Conservation (phyloP, 2,888 invertebrate species). For the Chrysopilus asiliformis region DNA sequence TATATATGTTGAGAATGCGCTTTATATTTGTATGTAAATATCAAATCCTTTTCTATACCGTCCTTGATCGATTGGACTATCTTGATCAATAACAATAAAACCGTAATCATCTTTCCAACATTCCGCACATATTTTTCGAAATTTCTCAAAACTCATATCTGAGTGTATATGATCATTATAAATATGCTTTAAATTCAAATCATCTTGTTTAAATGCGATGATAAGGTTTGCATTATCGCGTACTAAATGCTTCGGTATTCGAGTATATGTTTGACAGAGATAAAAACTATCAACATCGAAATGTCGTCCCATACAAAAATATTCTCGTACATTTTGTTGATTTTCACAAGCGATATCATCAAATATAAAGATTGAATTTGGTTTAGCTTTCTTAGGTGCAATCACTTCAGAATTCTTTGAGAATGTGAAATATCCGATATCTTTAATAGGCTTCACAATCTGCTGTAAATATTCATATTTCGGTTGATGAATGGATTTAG, state of each 20-base stretch:
- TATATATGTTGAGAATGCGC: background rate
- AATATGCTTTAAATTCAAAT: too few species aligned
- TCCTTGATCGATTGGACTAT: constrained; percentile 18
- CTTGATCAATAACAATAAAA: constrained; percentile 23
- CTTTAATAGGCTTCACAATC: too few species aligned
- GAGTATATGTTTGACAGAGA: too few species aligned
- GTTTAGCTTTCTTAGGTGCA: constrained; percentile 14
- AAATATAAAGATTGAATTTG: too few species aligned
- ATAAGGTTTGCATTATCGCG: too few species aligned
- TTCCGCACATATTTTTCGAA: constrained; percentile 21
- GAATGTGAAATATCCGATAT: too few species aligned
- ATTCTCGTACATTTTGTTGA: constrained; percentile 23
- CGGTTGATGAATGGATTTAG: too few species aligned
- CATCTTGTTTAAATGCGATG: too few species aligned
- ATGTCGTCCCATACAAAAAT: too few species aligned
- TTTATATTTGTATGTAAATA: constrained; percentile 10
- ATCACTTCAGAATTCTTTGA: constrained; percentile 10
- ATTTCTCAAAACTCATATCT: constrained; percentile 23
- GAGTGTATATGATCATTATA: too few species aligned
- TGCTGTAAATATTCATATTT: too few species aligned
- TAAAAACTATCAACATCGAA: too few species aligned
- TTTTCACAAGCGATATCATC: constrained; percentile 28
- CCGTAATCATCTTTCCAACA: constrained; percentile 24
- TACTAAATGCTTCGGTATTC: constrained; percentile 26
- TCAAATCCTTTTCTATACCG: constrained; percentile 24